Base-by-base conservation (phyloP, 1,140 invertebrate genomes). In the Holotrichia oblita region DNA sequence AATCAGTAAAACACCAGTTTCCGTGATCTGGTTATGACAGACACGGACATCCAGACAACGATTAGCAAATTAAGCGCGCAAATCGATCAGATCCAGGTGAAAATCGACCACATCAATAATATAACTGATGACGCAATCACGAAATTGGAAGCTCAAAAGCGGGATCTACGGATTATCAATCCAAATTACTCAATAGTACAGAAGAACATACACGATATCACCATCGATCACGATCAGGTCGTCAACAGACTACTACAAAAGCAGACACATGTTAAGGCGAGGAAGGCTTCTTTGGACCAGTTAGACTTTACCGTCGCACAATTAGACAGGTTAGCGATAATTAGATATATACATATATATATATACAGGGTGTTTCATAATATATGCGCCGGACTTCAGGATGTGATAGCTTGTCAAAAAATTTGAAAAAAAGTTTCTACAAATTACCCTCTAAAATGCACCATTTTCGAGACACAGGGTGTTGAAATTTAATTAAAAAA, bases 121-220 rank as follows among this genome's bases (percentile, higher is more conserved):
- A 27, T 64, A 22, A 64, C 61, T 6, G 17, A 64, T 22, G 61
- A 64, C 3, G 61, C 61, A 9, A 17, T 64, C 4, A 17, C 14
- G 17, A 64, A 64, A 22, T 22, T 64, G 17, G 61, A 64, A 6
- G 24, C 61, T 6, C 61, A 64, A 20, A 64, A 64, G 17, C 61
- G 61, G 6, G 20, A 64, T 9, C 17, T 64, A 9, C 14, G 61
- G 17, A 64, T 10, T 12, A 20, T 6, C 12, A 22, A 2, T 8
- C 61, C 61, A 2, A 64, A 22, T 4, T 64, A 64, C 61, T 8
- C 4, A 20, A 64, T 24, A 12, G 17, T 64, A 3, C 61, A 64
- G 61, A 64, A 64, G 61, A 64, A 64, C 61, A 64, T 64, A 12
- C 61, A 64, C 6, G 61, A 64, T 9, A 64, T 64, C 61, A 27